phyloP scores from a whole-genome alignment of 2,797 vertebrate genomes.

The Glyptemys insculpta region DNA sequence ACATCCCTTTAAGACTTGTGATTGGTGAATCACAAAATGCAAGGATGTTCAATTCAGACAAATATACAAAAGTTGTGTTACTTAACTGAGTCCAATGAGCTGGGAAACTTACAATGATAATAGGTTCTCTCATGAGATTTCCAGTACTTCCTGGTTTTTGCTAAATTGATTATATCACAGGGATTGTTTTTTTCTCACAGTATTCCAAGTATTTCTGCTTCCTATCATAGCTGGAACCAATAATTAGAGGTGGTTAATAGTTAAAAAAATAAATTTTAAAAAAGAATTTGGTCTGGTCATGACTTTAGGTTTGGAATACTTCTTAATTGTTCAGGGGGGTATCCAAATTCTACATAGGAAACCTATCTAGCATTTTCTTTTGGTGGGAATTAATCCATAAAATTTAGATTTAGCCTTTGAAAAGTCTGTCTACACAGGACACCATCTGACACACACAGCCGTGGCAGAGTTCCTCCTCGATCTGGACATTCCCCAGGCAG shows the following conservation, averaged over 20 bases:
- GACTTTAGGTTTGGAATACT: not conserved
- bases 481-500: not conserved
- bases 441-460: not conserved
- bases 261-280: accelerated
- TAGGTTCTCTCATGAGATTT: not conserved
- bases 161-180: not conserved
- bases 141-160: not conserved
- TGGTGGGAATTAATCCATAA: not conserved
- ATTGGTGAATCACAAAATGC: not conserved
- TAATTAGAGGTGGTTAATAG: not conserved
- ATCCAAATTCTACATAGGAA: not conserved
- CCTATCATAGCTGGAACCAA: not conserved
- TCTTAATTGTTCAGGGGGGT: not conserved
- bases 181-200: not conserved
- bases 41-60: not conserved
- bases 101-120: not conserved
- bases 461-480: not conserved
- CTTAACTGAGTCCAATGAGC: not conserved
- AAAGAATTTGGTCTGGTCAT: not conserved
- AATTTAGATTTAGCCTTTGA: not conserved
- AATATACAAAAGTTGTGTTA: not conserved
- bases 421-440: not conserved
- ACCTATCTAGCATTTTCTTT: not conserved
- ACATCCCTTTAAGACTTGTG: not conserved
- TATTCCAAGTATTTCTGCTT: not conserved